Conservation (phyloP, 2,888 invertebrate species). For the Stenolophus ochropezus region DNA sequence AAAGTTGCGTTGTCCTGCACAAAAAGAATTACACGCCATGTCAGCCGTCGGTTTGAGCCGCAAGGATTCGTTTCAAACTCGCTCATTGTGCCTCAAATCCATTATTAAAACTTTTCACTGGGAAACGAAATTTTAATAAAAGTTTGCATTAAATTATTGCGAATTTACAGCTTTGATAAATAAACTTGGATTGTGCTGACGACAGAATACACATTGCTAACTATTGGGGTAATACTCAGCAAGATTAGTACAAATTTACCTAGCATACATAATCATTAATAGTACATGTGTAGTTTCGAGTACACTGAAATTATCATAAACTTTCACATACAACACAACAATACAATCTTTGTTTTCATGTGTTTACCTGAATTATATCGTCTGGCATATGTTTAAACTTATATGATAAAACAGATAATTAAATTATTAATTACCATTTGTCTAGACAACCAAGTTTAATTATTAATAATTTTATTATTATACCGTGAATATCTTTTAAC, state of each 20-base stretch:
- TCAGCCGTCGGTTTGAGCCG: conserved; percentile 21
- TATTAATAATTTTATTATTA: no score
- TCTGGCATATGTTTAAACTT: no score
- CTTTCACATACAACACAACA: not conserved
- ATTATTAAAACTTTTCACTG: conserved; percentile 45
- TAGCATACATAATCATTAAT: not conserved
- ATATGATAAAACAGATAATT: no score
- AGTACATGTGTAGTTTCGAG: not conserved
- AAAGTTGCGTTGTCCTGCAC: conserved; percentile 17
- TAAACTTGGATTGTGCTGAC: conserved; percentile 24
- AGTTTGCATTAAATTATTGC: conserved; percentile 42
- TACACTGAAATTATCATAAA: not conserved
- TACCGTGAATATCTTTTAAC: no score
- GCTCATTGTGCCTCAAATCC: conserved; percentile 50
- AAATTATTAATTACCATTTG: no score
- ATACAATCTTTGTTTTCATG: no score
- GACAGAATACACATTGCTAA: not conserved
- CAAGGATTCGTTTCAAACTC: conserved; percentile 40
- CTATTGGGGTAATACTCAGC: not conserved
- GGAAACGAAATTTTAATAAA: conserved; percentile 49
- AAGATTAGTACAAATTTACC: not conserved
- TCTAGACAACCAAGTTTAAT: no score
- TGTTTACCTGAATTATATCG: no score
- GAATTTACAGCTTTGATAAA: conserved; percentile 34
- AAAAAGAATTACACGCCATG: conserved; percentile 52